phyloP scores from a whole-genome alignment of 2,888 invertebrate genomes.

The Phengaris alcon region DNA sequence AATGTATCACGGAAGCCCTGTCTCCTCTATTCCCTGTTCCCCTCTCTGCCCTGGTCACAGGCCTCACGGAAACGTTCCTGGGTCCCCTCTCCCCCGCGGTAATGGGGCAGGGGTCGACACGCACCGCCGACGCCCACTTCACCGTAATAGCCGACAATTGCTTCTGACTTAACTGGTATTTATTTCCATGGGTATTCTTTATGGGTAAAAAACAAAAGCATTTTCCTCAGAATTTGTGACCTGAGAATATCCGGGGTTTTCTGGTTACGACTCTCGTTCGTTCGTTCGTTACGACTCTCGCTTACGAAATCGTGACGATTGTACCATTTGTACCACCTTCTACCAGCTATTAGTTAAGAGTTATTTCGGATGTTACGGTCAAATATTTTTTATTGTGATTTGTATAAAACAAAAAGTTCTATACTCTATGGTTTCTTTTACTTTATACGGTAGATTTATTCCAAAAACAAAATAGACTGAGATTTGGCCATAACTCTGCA shows the following conservation, averaged over 20 bases:
- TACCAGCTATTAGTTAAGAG: background rate
- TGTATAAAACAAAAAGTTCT: no score
- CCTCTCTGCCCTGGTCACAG: background rate
- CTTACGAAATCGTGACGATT: no score
- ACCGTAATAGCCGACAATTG: conserved; percentile 24
- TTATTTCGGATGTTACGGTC: no score
- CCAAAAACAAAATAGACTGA: no score
- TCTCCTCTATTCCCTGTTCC: background rate
- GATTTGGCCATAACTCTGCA: no score
- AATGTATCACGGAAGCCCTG: conserved; percentile 6
- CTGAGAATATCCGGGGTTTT: background rate
- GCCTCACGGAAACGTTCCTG: conserved; percentile 5
- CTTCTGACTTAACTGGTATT: conserved; percentile 17
- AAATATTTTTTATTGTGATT: no score
- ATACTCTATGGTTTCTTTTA: no score
- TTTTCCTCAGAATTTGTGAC: background rate
- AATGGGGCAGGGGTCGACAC: conserved; percentile 19
- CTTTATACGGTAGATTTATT: no score
- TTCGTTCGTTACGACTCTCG: no score
- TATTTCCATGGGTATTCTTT: conserved; percentile 12
- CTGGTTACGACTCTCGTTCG: background rate
- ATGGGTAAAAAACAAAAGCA: conserved; percentile 1
- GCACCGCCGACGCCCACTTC: conserved; percentile 22
- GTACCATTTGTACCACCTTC: background rate
- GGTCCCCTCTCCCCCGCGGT: background rate